A percentile compares a stretch with the other conserved stretches of the same genome.
Conservation (phyloP, 2,888 invertebrate species). For the Phyllotreta striolata region DNA sequence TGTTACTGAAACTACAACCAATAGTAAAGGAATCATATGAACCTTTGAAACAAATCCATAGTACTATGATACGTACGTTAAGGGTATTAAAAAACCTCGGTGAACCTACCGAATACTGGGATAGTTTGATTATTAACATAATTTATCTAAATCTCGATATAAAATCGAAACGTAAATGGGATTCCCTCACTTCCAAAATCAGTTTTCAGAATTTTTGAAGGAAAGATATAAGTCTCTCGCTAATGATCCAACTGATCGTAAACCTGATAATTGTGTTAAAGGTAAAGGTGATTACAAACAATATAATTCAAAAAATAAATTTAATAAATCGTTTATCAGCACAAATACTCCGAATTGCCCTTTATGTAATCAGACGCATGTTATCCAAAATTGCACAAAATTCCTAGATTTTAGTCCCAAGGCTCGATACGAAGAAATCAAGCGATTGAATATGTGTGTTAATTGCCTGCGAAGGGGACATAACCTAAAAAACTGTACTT, state of each 20-base stretch:
- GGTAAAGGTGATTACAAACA: background rate
- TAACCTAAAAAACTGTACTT: slow-evolving; percentile 4
- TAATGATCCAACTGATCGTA: background rate
- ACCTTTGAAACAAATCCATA: slow-evolving; percentile 16
- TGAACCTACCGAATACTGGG: slow-evolving; percentile 27
- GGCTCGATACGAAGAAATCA: slow-evolving; percentile 19
- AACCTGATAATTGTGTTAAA: background rate
- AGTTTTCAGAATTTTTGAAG: slow-evolving; percentile 26
- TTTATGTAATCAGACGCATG: slow-evolving; percentile 18
- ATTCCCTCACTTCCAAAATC: slow-evolving; percentile 22
- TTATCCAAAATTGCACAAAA: slow-evolving; percentile 20
- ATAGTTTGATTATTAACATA: slow-evolving; percentile 20
- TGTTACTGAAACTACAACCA: slow-evolving; percentile 16
- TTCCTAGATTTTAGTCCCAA: slow-evolving; percentile 10
- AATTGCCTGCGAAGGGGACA: slow-evolving; percentile 21
- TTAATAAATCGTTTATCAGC: slow-evolving; percentile 16
- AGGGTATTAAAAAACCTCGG: slow-evolving; percentile 19
- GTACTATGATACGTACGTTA: slow-evolving; percentile 11
- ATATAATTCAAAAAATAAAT: slow-evolving; percentile 14
- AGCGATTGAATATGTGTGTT: slow-evolving; percentile 18
- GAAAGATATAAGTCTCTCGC: slow-evolving; percentile 19
- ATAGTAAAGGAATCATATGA: slow-evolving; percentile 18
- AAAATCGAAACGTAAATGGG: slow-evolving; percentile 16
- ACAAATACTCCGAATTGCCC: slow-evolving; percentile 12
- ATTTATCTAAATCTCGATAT: slow-evolving; percentile 22